A percentile compares a stretch with the other conserved stretches of the same genome.
Conservation (phyloP, 2,888 invertebrate genomes). For the Chrysolina americana region DNA sequence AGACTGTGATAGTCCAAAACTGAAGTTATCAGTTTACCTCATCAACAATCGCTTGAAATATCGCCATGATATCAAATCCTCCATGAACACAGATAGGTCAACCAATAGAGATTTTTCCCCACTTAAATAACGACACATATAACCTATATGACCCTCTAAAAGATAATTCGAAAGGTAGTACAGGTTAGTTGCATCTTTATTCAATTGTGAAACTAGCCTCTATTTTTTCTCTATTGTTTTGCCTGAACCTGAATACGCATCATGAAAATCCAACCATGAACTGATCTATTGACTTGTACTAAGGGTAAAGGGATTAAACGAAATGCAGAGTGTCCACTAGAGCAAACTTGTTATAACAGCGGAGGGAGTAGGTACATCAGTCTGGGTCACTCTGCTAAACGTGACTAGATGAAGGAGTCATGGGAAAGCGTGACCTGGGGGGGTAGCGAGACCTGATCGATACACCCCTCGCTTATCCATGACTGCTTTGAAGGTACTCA, state of each 20-base stretch:
- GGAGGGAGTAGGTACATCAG: constrained; percentile 68
- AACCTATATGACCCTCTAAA: no score
- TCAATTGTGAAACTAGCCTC: no score
- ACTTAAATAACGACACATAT: no score
- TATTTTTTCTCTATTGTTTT: no score
- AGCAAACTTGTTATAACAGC: constrained; percentile 64
- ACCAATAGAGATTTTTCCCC: no score
- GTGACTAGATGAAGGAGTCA: constrained; percentile 66
- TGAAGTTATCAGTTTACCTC: no score
- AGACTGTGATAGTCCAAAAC: no score
- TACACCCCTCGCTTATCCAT: constrained; percentile 57
- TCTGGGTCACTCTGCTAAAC: constrained; percentile 66
- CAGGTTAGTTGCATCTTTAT: no score
- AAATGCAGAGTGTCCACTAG: constrained; percentile 64
- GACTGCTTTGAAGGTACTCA: constrained; percentile 66
- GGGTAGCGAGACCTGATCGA: constrained; percentile 60
- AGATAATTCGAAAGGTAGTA: no score
- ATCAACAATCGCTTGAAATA: no score
- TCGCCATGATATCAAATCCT: no score
- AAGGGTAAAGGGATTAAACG: constrained; percentile 50
- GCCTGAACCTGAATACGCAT: background rate
- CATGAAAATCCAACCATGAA: constrained; percentile 23
- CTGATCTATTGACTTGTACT: constrained; percentile 55
- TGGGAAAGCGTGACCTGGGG: constrained; percentile 63
- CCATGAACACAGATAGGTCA: constrained; percentile 4